phyloP scores from a whole-genome alignment of 2,113 vertebrate genomes.

The Zonotrichia leucophrys region DNA sequence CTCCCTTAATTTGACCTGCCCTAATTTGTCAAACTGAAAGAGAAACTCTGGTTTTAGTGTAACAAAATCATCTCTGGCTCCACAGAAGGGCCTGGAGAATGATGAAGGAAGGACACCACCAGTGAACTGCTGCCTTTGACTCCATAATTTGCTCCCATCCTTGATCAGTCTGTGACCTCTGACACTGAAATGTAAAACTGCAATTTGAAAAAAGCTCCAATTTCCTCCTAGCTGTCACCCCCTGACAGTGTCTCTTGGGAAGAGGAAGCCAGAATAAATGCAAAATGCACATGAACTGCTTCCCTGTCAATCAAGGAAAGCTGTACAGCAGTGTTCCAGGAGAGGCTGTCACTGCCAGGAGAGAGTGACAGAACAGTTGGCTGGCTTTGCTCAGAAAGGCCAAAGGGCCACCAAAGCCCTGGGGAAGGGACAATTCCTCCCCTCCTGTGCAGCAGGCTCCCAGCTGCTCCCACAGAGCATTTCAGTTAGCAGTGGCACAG shows the following conservation, averaged over 20 bases:
- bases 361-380: not conserved
- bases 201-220: not conserved
- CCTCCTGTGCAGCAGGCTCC: not conserved
- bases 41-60: not conserved
- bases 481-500: not conserved
- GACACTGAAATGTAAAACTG: not conserved
- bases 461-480: not conserved
- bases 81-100: not conserved
- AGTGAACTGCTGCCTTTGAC: not conserved
- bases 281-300: not conserved
- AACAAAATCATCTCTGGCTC: not conserved
- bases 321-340: not conserved
- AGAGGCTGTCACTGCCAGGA: not conserved
- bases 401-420: not conserved
- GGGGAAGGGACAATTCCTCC: not conserved
- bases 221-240: not conserved
- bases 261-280: not conserved
- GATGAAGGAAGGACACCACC: not conserved
- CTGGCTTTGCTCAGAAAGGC: not conserved
- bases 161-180: not conserved
- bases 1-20: not conserved
- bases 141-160: not conserved
- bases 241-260: not conserved
- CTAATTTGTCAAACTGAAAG: not conserved
- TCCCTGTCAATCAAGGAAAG: not conserved